Conservation (phyloP, 2,888 invertebrate genomes). For the Mycalesis mineus region DNA sequence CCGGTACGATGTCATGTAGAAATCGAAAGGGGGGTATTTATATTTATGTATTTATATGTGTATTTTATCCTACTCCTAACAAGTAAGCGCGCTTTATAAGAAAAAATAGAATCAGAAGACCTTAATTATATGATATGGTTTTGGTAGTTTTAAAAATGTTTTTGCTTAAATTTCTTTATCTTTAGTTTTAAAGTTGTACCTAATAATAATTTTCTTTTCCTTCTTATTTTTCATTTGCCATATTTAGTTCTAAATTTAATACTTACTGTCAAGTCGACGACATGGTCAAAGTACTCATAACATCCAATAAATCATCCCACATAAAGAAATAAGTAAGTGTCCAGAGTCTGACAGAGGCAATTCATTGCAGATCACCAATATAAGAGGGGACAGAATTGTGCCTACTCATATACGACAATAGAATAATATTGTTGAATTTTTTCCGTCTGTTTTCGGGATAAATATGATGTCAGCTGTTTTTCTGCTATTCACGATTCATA, state of each 20-base stretch:
- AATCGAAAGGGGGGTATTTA: too few relatives aligned
- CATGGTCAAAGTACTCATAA: neutral
- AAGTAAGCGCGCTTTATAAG: too few relatives aligned
- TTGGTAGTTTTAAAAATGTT: too few relatives aligned
- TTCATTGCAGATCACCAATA: constrained; percentile 46
- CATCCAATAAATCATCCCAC: constrained; percentile 1
- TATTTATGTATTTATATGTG: too few relatives aligned
- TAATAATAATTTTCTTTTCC: too few relatives aligned
- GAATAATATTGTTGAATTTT: constrained; percentile 32
- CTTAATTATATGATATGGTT: too few relatives aligned
- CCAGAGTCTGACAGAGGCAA: constrained; percentile 45
- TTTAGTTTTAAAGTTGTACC: too few relatives aligned
- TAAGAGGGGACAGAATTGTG: constrained; percentile 24
- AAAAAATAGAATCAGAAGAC: too few relatives aligned
- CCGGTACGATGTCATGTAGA: too few relatives aligned
- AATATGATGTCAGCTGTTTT: neutral
- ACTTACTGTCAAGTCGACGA: neutral
- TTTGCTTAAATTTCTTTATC: too few relatives aligned
- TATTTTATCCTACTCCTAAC: too few relatives aligned
- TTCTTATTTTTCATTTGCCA: neutral
- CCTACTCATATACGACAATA: constrained; percentile 20
- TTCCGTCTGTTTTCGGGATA: constrained; percentile 26
- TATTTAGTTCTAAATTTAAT: neutral
- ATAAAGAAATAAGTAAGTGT: constrained; percentile 29
- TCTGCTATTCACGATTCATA: neutral